phyloP scores from a whole-genome alignment of 2,797 vertebrate genomes.

The Acanthis flammea region DNA sequence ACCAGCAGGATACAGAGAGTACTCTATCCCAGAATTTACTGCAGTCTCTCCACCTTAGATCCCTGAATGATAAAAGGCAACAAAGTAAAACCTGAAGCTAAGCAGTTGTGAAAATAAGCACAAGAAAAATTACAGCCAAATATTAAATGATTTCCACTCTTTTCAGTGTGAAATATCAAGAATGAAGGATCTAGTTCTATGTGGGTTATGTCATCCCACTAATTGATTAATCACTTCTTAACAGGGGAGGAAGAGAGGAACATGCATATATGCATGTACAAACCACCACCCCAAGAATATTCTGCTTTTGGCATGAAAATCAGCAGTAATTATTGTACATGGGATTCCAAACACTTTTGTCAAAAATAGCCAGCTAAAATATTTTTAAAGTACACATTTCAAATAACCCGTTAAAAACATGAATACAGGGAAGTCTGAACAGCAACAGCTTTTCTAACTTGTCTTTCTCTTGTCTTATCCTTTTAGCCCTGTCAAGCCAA shows the following conservation, averaged over 20 bases:
- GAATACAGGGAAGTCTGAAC: neutral
- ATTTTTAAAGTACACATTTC: neutral
- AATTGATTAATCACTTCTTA: neutral
- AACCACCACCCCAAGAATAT: rapidly evolving
- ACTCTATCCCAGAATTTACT: neutral
- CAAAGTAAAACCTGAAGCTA: neutral
- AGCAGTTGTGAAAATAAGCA: neutral
- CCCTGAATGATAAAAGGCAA: neutral
- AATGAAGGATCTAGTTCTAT: neutral
- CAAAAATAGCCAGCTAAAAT: neutral
- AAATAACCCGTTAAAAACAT: neutral
- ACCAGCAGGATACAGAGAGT: neutral
- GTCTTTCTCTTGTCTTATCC: neutral
- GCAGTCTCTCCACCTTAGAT: neutral
- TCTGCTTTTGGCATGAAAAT: neutral
- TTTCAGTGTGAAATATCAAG: neutral
- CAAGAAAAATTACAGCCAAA: neutral
- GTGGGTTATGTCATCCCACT: neutral
- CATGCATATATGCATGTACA: neutral
- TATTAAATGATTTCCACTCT: neutral
- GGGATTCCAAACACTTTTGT: neutral
- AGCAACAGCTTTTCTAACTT: neutral
- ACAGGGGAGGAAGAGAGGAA: neutral
- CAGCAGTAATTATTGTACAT: neutral
- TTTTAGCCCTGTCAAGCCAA: neutral